Percentiles rank a stretch among this genome's conserved stretches.
phyloP scores from a whole-genome alignment of 2,797 vertebrate genomes.

The Gymnothorax reevesii region DNA sequence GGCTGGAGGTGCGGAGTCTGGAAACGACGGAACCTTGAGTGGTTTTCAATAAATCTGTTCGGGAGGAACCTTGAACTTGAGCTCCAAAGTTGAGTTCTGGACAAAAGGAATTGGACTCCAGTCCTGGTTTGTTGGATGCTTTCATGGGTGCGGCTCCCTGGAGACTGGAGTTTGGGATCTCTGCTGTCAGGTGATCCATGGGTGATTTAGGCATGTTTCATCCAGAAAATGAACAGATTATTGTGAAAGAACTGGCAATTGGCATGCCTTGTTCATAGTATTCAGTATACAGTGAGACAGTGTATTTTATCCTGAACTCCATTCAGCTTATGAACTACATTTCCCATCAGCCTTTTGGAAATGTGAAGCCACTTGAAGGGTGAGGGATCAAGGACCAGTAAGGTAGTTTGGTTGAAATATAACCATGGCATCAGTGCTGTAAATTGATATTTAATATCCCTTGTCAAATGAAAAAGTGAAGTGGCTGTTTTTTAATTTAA shows the following conservation, averaged over 20 bases:
- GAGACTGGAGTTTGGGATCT: background rate
- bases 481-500: background rate
- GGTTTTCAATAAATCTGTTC: background rate
- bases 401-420: background rate
- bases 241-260: background rate
- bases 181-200: background rate
- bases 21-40: background rate
- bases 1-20: background rate
- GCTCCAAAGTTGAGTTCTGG: background rate
- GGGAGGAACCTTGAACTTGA: background rate
- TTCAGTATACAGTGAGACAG: background rate
- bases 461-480: background rate
- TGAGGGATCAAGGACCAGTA: background rate
- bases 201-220: background rate
- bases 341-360: background rate
- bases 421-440: slow-evolving; percentile 3
- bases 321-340: background rate
- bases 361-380: background rate
- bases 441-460: background rate
- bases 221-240: background rate
- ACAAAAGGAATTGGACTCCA: background rate
- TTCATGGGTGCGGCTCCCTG: background rate
- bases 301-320: background rate
- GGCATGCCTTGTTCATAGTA: background rate
- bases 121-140: background rate